Evolutionary conservation across 30 jellyfish, hydroid and myxozoan species (phyloP).

Genomic region (Chrysaora quinquecirrha): DNA sequence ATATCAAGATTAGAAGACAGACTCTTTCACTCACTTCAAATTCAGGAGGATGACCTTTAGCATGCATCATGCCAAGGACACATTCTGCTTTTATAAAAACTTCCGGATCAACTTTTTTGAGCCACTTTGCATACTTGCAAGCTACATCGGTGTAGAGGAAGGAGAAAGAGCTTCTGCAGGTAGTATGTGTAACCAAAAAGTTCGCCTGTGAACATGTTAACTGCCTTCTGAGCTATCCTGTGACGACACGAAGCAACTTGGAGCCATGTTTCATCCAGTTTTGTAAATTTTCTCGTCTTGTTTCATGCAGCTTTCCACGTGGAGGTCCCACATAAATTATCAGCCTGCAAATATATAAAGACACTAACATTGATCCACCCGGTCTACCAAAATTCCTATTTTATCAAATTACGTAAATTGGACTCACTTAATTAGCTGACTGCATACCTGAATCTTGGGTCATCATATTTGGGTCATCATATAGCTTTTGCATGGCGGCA

Average conservation of each 20-base stretch:
- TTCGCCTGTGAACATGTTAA: not conserved
- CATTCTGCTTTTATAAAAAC: not conserved
- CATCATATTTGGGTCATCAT: no score
- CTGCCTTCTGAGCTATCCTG: constrained; percentile 16
- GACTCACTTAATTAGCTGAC: no score
- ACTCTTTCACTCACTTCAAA: not conserved
- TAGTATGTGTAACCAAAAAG: not conserved
- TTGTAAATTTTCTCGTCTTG: not conserved
- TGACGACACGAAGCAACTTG: constrained; percentile 13
- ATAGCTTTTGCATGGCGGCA: no score
- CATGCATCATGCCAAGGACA: not conserved
- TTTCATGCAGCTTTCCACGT: constrained; percentile 14
- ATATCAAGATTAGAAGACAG: no score
- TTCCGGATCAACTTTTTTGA: not conserved
- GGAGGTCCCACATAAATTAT: not conserved
- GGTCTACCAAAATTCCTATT: not conserved
- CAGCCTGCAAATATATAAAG: not conserved
- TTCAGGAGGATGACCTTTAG: not conserved
- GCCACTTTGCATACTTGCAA: not conserved
- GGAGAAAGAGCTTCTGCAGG: not conserved
- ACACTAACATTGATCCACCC: not conserved
- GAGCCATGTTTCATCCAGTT: not conserved
- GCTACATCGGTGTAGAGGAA: not conserved
- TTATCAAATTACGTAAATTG: not conserved
- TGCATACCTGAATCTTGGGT: no score